Evolutionary conservation across 2,113 vertebrate genomes (phyloP), one percentile per base, ranked within the genome.

Genomic region (Cyanoliseus patagonus): DNA sequence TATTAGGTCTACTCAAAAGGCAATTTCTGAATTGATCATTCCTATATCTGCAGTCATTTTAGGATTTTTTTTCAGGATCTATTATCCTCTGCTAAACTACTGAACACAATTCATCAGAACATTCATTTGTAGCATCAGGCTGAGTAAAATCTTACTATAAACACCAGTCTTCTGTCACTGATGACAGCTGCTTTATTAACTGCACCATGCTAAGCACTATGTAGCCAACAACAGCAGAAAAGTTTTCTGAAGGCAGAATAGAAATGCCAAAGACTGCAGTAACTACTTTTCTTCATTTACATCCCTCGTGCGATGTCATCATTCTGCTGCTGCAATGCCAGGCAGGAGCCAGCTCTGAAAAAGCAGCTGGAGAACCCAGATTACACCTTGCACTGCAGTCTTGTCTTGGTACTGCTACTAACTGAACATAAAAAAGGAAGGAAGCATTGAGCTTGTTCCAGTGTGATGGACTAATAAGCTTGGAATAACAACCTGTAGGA

Each of bases 241-340:
- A 80, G 31, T 76, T 76, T 18, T 47, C 59, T n/a, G 35, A 13
- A 62, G 67, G 41, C 39, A 73, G 27, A n/a, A 20, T 1, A 68
- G 63, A 47, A 83, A 27, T 1, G 5, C 49, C 5, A 0, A 20
- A 39, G 5, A 16, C 67, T 49, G 17, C 9, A 59, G 57, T 6
- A 59, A 37, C 11, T 35, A 4, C 7, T 68, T 52, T 59, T 13
- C 39, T 76, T 52, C 23, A 16, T 61, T 37, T 23, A 35, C 53
- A 33, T 17, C 8, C 17, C 2, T 0, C 4, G 25, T 15, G n/a
- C 3, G 0, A 31, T 39, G 39, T 37, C 70, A 31, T 1, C 24
- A 1, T 28, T 27, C 31, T 35, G 42, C 53, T 35, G 28, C 47
- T 33, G 30, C 33, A 44, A 19, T 7, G 19, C 35, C 39, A 19